phyloP scores from a whole-genome alignment of 2,888 invertebrate species.

The Molorchus minor region DNA sequence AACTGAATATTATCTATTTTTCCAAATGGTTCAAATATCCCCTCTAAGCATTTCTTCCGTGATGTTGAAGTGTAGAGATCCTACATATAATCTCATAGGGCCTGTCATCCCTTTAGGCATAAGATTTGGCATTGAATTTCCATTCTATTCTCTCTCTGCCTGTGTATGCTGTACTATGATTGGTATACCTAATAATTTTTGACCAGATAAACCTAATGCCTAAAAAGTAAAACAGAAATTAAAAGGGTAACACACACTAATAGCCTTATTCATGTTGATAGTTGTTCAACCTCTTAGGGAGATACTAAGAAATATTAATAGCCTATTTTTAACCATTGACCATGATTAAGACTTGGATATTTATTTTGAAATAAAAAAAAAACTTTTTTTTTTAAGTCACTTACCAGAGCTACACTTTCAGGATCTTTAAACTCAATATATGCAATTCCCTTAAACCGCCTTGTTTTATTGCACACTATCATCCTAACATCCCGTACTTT shows the following conservation, averaged over 20 bases:
- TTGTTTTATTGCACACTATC: slow-evolving; percentile 98
- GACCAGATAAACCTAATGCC: slow-evolving; percentile 95
- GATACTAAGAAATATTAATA: no score
- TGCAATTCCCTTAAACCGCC: slow-evolving; percentile 99
- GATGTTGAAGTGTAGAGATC: slow-evolving; percentile 97
- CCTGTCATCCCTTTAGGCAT: slow-evolving; percentile 90
- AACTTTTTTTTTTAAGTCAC: slow-evolving; percentile 51
- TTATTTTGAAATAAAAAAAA: no score
- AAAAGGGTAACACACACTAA: no score
- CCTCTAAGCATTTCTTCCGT: slow-evolving; percentile 98
- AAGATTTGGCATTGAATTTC: slow-evolving; percentile 83
- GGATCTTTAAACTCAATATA: slow-evolving; percentile 99
- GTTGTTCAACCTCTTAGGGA: no score
- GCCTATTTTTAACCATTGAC: no score
- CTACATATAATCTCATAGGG: slow-evolving; percentile 96
- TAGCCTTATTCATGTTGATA: no score
- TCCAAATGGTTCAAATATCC: slow-evolving; percentile 99
- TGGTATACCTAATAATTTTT: slow-evolving; percentile 93
- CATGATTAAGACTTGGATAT: no score
- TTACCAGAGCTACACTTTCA: slow-evolving; percentile 93
- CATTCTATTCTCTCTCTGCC: slow-evolving; percentile 92
- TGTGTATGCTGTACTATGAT: slow-evolving; percentile 99
- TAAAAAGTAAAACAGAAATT: slow-evolving; percentile 58
- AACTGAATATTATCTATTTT: slow-evolving; percentile 95
- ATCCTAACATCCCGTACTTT: slow-evolving; percentile 98